Base-by-base conservation (phyloP, 2,113 vertebrate species). In the Arenaria interpres region DNA sequence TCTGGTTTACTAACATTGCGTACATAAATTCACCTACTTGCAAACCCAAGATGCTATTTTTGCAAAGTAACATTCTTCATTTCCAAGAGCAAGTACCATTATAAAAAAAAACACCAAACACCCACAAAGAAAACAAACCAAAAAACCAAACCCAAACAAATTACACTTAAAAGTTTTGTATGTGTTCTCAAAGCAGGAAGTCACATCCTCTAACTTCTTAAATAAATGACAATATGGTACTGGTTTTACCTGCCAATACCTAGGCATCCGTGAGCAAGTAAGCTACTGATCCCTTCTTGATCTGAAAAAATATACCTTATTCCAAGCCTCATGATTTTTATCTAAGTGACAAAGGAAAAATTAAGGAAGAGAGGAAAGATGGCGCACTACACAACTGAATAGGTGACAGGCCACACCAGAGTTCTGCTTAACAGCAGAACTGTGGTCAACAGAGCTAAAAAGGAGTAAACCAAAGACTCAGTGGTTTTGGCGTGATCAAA, bases 381-480 rank as follows among this genome's bases (percentile, higher is more conserved):
- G 37, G 46, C 35, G 50, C 12, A 3, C 37, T 18, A 53, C 6
- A 19, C 0, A 0, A 64, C 20, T 48, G 50, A 83, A 39, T 6
- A 66, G 21, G 33, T 17, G 37, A 80, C 19, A 57, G 83, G 32
- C 30, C 51, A 77, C 63, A 76, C 7, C 37, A n/a, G 7, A 73
- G 23, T 19, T 33, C 27, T 60, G 32, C 25, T 62, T 41, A 60
- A 60, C 2, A 41, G 60, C n/a, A 80, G 9, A 69, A 64, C 13
- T 45, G 22, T 33, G 50, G 33, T 6, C 76, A 7, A 5, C 41
- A 79, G 41, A 48, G 32, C 32, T 12, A n/a, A 57, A 80, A 24
- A 53, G 24, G 4, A 80, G 22, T 23, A 62, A 69, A 86, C 2
- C 35, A 66, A 76, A 77, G 35, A 86, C 37, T 41, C 16, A 27